These are phyloP conservation scores for Dipodomys stephensi DNA, from an alignment of 2,113 vertebrate genomes.

Conservation along the genomic window DNA sequence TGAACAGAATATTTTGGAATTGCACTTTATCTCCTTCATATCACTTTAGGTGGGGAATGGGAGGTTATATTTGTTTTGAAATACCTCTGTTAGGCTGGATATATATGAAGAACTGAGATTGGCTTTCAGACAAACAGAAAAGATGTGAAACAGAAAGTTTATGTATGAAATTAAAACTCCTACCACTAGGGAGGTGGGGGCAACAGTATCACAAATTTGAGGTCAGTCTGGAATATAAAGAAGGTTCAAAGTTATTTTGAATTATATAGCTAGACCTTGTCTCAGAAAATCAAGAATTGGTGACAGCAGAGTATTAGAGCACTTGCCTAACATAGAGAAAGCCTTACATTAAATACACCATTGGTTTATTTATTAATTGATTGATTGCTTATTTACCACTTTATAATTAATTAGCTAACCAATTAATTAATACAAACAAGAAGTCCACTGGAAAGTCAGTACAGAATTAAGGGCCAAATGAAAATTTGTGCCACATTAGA, in stretches of 20 bases:
- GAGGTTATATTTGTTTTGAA: conserved; percentile 5
- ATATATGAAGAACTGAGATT: background rate
- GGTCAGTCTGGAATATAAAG: background rate
- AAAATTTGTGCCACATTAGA: background rate
- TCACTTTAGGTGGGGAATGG: background rate
- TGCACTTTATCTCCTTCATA: background rate
- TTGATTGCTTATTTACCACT: no score
- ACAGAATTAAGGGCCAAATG: background rate
- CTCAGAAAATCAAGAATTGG: background rate
- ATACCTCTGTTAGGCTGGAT: background rate
- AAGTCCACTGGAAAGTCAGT: background rate
- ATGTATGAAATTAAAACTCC: background rate
- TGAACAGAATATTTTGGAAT: background rate
- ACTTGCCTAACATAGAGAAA: no score
- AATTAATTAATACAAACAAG: background rate
- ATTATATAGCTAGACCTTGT: background rate
- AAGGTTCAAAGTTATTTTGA: background rate
- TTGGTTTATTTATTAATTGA: no score
- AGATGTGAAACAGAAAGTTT: no score
- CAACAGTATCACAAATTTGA: background rate
- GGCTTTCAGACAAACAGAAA: background rate
- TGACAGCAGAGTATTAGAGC: background rate
- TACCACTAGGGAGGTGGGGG: no score
- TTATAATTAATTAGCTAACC: no score
- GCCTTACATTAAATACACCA: background rate